Evolutionary conservation across 2,797 vertebrate species (phyloP).

Genomic region (Crypturellus tataupa): DNA sequence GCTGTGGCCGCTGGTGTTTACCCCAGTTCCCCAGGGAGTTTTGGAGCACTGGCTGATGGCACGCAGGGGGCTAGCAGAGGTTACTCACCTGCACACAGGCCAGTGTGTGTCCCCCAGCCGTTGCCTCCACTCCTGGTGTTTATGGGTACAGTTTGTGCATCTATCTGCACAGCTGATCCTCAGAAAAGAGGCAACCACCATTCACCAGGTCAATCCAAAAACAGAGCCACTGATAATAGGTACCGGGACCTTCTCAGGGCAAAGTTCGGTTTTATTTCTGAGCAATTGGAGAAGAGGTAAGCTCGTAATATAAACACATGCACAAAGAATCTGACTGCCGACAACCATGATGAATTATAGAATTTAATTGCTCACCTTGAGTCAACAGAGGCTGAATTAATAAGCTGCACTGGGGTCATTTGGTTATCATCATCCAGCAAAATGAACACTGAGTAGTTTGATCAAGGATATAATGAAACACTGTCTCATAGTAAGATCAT

Average conservation of each 20-base stretch:
- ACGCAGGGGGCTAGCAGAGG: neutral
- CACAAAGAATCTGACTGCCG: neutral
- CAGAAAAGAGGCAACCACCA: neutral
- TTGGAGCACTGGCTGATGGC: no score
- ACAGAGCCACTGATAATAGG: fast-evolving
- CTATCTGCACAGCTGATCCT: neutral
- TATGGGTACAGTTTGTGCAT: fast-evolving
- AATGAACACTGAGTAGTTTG: neutral
- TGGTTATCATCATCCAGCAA: neutral
- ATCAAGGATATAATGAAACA: neutral
- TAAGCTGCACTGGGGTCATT: neutral
- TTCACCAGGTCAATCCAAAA: neutral
- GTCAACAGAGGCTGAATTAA: neutral
- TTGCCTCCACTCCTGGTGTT: neutral
- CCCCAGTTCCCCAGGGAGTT: neutral
- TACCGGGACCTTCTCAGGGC: neutral
- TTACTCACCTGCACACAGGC: neutral
- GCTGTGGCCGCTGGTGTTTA: neutral
- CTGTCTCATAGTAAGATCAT: neutral
- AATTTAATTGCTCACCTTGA: neutral
- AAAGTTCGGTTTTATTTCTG: neutral
- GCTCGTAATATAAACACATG: neutral
- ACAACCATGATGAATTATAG: neutral
- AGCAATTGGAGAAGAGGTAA: neutral
- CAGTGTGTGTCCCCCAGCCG: neutral